Evolutionary conservation across 1,140 invertebrate genomes (phyloP).

Genomic region (Popillia japonica): DNA sequence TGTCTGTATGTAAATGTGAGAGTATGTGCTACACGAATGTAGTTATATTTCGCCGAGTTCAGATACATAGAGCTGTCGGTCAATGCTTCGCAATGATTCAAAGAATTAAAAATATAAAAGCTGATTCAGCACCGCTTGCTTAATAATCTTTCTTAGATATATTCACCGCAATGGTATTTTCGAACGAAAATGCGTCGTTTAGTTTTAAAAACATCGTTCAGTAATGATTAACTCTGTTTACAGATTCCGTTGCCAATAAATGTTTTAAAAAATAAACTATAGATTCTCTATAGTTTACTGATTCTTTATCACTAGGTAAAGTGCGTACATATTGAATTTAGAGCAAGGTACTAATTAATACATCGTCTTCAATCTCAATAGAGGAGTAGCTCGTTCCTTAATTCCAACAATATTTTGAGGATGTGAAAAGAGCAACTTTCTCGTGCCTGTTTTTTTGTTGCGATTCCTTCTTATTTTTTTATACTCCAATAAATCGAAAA

Average conservation of each 20-base stretch:
- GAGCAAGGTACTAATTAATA: no score
- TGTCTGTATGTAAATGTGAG: no score
- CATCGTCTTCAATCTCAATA: no score
- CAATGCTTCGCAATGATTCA: conserved; percentile 14
- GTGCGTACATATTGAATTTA: no score
- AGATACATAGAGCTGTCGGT: not conserved
- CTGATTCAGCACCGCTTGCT: not conserved
- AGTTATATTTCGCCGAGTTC: not conserved
- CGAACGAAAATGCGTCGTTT: conserved; percentile 5
- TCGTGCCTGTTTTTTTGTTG: no score
- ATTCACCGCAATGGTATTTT: conserved; percentile 10
- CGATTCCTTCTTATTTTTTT: not conserved
- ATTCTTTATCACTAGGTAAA: no score
- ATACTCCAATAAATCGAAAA: not conserved
- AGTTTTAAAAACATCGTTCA: not conserved
- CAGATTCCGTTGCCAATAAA: not conserved
- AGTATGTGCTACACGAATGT: no score
- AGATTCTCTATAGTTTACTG: no score
- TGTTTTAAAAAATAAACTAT: no score
- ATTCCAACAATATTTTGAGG: no score
- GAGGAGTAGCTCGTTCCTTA: no score
- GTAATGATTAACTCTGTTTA: not conserved
- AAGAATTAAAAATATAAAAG: conserved; percentile 13
- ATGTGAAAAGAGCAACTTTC: no score
- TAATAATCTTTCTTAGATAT: not conserved